phyloP scores from a whole-genome alignment of 2,888 invertebrate species.

The Scaptodrosophila latifasciaeformis region DNA sequence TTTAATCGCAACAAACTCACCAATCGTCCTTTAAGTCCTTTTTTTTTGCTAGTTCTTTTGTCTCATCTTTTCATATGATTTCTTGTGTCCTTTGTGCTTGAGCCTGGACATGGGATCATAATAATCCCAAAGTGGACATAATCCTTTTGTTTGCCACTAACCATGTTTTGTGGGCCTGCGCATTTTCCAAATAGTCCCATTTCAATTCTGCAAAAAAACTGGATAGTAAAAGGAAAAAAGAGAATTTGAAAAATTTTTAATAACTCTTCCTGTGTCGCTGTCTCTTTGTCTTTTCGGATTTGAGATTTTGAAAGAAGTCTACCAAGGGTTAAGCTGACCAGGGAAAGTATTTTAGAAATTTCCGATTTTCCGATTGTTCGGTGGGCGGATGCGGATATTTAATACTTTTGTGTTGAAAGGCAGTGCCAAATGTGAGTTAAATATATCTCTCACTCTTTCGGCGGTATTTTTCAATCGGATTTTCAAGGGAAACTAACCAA shows the following conservation, averaged over 20 bases:
- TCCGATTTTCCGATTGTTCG: constrained; percentile 50
- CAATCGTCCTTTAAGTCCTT: constrained; percentile 18
- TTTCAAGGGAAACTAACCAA: too few relatives aligned
- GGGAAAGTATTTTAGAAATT: constrained; percentile 38
- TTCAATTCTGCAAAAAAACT: constrained; percentile 26
- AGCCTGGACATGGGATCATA: constrained; percentile 33
- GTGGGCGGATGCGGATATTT: constrained; percentile 64
- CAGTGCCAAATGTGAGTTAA: constrained; percentile 52
- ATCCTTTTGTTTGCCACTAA: constrained; percentile 58
- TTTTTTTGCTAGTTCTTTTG: constrained; percentile 53
- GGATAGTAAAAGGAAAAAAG: neutral
- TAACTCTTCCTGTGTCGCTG: constrained; percentile 44
- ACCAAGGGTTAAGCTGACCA: constrained; percentile 20
- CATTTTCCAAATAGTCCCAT: constrained; percentile 28
- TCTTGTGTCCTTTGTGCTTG: too few relatives aligned
- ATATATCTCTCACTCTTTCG: constrained; percentile 17
- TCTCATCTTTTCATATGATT: constrained; percentile 25
- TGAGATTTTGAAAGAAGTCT: too few relatives aligned
- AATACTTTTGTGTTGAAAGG: constrained; percentile 47
- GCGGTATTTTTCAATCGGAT: constrained; percentile 38
- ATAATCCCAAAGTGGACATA: constrained; percentile 65
- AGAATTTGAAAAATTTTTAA: constrained; percentile 37
- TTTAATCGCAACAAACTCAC: constrained; percentile 44
- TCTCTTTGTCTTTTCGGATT: neutral
- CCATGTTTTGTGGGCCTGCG: constrained; percentile 20